Base-by-base conservation (phyloP, 2,797 vertebrate species). In the Trachops cirrhosus region DNA sequence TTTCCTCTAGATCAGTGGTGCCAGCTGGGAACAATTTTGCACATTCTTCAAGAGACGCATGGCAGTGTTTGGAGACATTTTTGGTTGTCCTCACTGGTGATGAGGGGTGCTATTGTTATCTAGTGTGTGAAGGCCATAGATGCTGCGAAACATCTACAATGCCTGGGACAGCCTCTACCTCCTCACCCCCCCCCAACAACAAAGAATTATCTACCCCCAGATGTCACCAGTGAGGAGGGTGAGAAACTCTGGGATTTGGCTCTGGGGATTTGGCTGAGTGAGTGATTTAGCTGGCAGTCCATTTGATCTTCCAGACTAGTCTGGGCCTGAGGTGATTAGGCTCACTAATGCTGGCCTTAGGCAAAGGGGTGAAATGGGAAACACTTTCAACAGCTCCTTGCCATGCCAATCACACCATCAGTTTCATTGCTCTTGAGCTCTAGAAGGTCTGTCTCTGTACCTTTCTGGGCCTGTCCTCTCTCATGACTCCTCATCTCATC, bases 221-320 rank as follows among this genome's bases (percentile, higher is more conserved):
- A 34, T 79, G 24, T 71, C 50, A 48, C 9, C 22, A 21, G n/a
- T 73, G 26, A 44, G n/a, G 29, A 39, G 19, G 9, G 41, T 77
- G 34, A 92, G 37, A 87, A 89, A 68, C 19, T 59, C 10, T n/a
- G 34, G 68, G 57, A 32, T 54, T 83, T 68, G 62, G 11, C 57
- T 89, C 34, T 71, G 67, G 29, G 19, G 29, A 67, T 82, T 82
- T 85, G 37, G 10, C 44, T 9, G 5, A 88, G 37, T 74, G 21
- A 73, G 37, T 71, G 24, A 62, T 14, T 89, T 89, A 96, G 18
- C 29, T 32, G 18, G 12, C 41, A 9, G 9, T 70, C 32, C 16
- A 11, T 93, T 89, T 96, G 46, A 68, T 88, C 46, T 85, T 93
- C 84, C 46, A 78, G 77, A 88, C 21, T 74, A 75, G 2, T 70